A percentile compares a stretch with the other conserved stretches of the same genome.
phyloP scores from a whole-genome alignment of 1,140 invertebrate genomes.

The Drosophila prosaltans region DNA sequence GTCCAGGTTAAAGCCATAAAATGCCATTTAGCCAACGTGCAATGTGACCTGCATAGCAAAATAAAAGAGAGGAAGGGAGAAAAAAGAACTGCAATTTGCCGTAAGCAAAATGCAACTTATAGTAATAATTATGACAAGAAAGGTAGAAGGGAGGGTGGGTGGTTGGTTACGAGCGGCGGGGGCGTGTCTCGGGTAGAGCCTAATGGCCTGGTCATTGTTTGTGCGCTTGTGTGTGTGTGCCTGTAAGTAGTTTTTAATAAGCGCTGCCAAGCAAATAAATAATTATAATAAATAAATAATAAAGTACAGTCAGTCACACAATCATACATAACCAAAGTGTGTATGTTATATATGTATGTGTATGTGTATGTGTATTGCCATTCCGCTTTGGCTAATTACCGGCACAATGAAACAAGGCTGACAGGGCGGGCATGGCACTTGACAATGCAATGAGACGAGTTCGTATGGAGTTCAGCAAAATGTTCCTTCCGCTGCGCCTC shows the following conservation, averaged over 20 bases:
- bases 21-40: slow-evolving; percentile 51
- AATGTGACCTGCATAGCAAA: slow-evolving; percentile 46
- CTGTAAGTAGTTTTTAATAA: slow-evolving; percentile 75
- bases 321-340: slow-evolving; percentile 29
- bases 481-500: not conserved
- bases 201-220: slow-evolving; percentile 57
- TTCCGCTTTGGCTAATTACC: slow-evolving; percentile 32
- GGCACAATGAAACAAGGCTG: slow-evolving; percentile 11
- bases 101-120: slow-evolving; percentile 45
- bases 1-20: slow-evolving; percentile 30
- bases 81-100: slow-evolving; percentile 20
- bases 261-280: slow-evolving; percentile 72
- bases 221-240: slow-evolving; percentile 11
- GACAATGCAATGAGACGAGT: slow-evolving; percentile 9
- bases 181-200: slow-evolving; percentile 26
- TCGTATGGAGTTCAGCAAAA: not conserved
- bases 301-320: slow-evolving; percentile 50
- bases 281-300: slow-evolving; percentile 80
- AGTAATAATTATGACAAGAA: slow-evolving; percentile 54
- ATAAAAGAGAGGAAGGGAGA: not conserved
- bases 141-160: not conserved
- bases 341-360: slow-evolving; percentile 14
- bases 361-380: not conserved
- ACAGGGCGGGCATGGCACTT: slow-evolving; percentile 2
- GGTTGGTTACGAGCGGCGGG: not conserved